phyloP scores from a whole-genome alignment of 2,113 vertebrate genomes.

The Gnathonemus echidnorhynchus region DNA sequence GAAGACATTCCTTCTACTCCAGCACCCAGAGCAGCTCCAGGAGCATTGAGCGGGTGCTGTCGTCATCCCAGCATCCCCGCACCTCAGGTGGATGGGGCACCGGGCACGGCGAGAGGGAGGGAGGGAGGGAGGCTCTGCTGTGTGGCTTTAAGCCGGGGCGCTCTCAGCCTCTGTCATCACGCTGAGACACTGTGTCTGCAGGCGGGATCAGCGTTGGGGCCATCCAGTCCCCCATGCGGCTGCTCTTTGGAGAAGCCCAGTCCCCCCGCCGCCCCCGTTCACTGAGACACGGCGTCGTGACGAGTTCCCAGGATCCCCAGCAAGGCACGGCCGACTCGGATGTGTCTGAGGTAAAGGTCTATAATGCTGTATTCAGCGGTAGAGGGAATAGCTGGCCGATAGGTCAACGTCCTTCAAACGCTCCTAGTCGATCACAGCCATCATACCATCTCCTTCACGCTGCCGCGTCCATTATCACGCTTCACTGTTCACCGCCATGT shows the following conservation, averaged over 20 bases:
- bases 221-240: conserved; percentile 70
- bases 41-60: conserved; percentile 58
- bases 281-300: conserved; percentile 32
- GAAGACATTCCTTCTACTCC: conserved; percentile 70
- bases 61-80: conserved; percentile 49
- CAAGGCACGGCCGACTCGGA: conserved; percentile 41
- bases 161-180: background rate
- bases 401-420: background rate
- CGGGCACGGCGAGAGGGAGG: background rate
- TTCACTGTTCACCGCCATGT: background rate
- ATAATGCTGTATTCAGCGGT: background rate
- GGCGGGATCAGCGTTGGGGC: conserved; percentile 40
- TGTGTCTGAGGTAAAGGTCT: conserved; percentile 65
- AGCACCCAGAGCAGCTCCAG: conserved; percentile 60
- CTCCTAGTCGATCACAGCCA: background rate
- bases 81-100: conserved; percentile 30
- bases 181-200: conserved; percentile 27
- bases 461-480: background rate
- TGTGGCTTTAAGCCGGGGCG: background rate
- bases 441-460: background rate
- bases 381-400: background rate
- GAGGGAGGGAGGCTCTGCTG: no score
- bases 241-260: conserved; percentile 79
- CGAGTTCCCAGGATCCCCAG: conserved; percentile 41
- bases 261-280: conserved; percentile 46